Evolutionary conservation across 2,888 invertebrate species (phyloP).

Genomic region (Chromoteleia sp.): DNA sequence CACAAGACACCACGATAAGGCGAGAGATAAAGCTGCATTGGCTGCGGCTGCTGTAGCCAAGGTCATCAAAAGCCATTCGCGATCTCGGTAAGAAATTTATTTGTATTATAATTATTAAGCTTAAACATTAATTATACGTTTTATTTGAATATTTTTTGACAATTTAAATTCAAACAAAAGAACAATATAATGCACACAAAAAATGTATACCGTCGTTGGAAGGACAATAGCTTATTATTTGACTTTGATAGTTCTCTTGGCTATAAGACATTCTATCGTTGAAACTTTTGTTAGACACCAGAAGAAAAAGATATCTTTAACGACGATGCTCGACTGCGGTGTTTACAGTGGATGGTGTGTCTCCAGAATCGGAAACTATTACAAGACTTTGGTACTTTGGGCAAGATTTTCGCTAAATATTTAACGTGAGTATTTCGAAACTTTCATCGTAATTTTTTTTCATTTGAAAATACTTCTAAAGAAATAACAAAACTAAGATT

Average conservation of each 20-base stretch:
- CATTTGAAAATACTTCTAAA: background rate
- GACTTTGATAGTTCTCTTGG: no score
- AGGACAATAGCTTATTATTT: no score
- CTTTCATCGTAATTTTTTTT: constrained; percentile 1
- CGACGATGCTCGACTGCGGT: constrained; percentile 79
- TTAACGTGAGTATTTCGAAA: constrained; percentile 78
- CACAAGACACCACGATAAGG: constrained; percentile 80
- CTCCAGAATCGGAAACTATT: constrained; percentile 79
- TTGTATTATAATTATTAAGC: background rate
- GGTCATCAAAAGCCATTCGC: constrained; percentile 82
- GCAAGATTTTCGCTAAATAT: constrained; percentile 79
- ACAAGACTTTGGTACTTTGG: constrained; percentile 77
- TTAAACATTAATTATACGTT: background rate
- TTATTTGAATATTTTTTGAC: no score
- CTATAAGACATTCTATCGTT: no score
- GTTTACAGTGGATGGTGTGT: constrained; percentile 81
- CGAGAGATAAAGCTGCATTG: constrained; percentile 80
- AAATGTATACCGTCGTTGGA: no score
- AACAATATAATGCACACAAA: no score
- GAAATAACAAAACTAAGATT: background rate
- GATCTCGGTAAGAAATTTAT: constrained; percentile 79
- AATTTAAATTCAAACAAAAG: no score
- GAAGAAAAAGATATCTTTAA: constrained; percentile 79
- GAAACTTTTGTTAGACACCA: constrained; percentile 75
- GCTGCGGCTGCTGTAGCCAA: constrained; percentile 83